Evolutionary conservation across 2,797 vertebrate species (phyloP), one percentile per base, ranked within the genome.

Genomic region (Chaetophractus vellerosus): DNA sequence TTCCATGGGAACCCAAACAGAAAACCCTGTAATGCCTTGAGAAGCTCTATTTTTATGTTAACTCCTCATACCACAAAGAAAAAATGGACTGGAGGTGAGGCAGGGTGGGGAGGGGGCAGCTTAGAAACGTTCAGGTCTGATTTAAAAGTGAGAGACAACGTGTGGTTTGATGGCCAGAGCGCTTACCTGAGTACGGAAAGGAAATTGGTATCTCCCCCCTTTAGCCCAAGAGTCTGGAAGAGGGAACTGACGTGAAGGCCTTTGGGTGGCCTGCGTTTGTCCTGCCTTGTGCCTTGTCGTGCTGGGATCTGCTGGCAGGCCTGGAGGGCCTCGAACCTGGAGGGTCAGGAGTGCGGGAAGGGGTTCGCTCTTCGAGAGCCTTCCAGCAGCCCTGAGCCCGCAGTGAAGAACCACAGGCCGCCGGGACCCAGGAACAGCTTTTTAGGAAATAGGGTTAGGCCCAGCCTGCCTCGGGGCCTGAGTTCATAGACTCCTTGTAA

Each of bases 1-100:
- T 97, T 97, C 97, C 87, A 97, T 96, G 97, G 97, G 84, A 97
- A 97, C 96, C 68, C 5, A 16, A 55, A 78, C 78, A 88, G 93
- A 91, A 64, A 68, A 88, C 79, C 89, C 84, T 72, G 45, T 31
- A 63, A 61, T 69, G 95, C 86, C 85, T 76, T 4, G 59, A 90
- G 94, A 91, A 92, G 41, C 26, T 91, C 79, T 96, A 88, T 96
- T 96, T 96, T 96, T 96, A 48, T 38, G 48, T 94, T 90, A 97
- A 93, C 95, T 50, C 76, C 94, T 93, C 79, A 0, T 18, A 23
- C 41, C 18, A 16, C 64, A 89, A 94, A 94, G 68, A 78, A 55
- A 45, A 48, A 31, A 5, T 5, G 18, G 64, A 15, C n/a, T n/a
- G 4, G 28, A 38, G 23, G 48, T 28, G 10, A 28, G 31, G 24